Conservation (phyloP, 2,113 vertebrate species). For the Oreochromis spilurus region DNA sequence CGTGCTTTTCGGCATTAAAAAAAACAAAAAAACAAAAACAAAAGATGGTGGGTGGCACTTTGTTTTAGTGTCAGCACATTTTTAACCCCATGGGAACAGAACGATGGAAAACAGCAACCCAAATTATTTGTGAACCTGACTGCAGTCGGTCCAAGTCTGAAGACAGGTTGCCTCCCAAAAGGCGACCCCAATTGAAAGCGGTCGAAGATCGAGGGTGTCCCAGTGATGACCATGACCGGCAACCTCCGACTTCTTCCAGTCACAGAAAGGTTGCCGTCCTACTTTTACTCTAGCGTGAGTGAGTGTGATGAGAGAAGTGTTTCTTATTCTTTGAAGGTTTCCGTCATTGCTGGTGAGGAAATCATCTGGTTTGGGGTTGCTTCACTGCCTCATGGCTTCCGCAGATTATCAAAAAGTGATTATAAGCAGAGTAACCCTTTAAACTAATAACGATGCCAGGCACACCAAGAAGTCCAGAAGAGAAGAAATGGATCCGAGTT, state of each 20-base stretch:
- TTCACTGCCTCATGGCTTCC: background rate
- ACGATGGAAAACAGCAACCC: rapidly evolving
- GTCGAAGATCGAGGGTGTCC: background rate
- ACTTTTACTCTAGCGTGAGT: background rate
- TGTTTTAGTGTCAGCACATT: background rate
- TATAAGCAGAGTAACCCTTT: background rate
- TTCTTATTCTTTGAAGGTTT: background rate
- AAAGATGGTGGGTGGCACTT: no score
- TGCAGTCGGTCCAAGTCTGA: background rate
- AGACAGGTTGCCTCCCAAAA: background rate
- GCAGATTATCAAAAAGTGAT: background rate
- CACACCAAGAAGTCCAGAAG: background rate
- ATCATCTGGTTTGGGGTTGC: background rate
- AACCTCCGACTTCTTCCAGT: rapidly evolving
- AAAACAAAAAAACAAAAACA: no score
- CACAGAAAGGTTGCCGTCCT: background rate
- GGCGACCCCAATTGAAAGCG: background rate
- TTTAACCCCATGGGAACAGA: background rate
- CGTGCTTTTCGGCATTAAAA: background rate
- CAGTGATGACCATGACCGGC: background rate
- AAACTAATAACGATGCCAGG: background rate
- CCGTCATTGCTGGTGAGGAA: background rate
- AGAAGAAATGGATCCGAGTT: background rate
- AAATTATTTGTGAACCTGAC: background rate
- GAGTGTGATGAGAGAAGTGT: background rate